Evolutionary conservation across 1,140 invertebrate species (phyloP).

Genomic region (Aphelenchoides fujianensis): DNA sequence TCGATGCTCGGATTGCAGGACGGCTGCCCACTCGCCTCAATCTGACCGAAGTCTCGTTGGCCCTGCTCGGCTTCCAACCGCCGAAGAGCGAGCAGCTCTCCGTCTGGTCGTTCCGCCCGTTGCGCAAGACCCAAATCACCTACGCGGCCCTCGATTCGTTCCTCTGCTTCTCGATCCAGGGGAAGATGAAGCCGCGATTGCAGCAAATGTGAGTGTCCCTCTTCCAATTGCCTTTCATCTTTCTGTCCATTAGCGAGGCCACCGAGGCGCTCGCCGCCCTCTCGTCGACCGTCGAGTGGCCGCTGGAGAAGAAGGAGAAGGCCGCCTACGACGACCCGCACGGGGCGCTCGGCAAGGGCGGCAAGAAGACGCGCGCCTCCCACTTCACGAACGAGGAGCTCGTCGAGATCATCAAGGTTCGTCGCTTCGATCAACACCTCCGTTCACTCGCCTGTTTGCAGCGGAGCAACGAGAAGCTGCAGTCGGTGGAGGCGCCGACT

Average conservation of each 20-base stretch:
- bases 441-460: no score
- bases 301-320: neutral
- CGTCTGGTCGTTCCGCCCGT: neutral
- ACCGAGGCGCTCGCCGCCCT: neutral
- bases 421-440: no score
- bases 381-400: neutral
- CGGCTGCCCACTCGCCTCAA: neutral
- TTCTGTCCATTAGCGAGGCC: neutral
- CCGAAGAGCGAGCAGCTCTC: neutral
- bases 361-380: neutral
- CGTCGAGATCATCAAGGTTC: neutral
- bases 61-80: neutral
- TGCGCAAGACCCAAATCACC: neutral
- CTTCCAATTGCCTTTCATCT: no score
- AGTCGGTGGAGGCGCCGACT: no score
- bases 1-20: neutral
- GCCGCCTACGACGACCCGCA: no score
- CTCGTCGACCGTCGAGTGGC: neutral
- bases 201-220: neutral
- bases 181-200: neutral
- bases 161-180: neutral
- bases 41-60: neutral
- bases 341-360: neutral
- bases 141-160: neutral
- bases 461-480: no score